A percentile compares a stretch with the other conserved stretches of the same genome.
Evolutionary conservation across 2,797 vertebrate species (phyloP).

Genomic region (Arctocebus calabarensis): DNA sequence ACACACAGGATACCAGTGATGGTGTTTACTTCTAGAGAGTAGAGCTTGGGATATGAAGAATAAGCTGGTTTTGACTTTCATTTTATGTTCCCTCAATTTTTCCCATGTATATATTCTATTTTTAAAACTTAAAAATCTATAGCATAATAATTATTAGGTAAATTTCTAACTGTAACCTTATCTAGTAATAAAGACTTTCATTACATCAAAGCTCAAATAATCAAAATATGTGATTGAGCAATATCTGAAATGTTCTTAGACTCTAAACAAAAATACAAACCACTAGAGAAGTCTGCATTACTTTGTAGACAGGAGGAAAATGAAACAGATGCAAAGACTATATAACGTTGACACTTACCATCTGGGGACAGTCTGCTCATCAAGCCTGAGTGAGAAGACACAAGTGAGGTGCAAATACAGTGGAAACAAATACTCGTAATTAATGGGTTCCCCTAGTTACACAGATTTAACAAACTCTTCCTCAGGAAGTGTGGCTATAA

Average conservation of each 20-base stretch:
- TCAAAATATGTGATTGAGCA: not conserved
- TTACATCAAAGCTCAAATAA: not conserved
- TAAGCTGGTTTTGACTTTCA: not conserved
- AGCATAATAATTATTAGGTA: too few species aligned
- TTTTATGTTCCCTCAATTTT: not conserved
- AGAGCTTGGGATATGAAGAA: not conserved
- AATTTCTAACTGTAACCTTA: not conserved
- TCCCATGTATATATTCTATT: not conserved
- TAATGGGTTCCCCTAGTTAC: not conserved
- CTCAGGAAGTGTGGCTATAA: not conserved
- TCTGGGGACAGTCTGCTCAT: conserved; percentile 53
- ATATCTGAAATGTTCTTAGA: not conserved
- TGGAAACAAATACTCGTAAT: not conserved
- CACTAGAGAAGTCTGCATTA: not conserved
- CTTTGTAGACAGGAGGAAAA: not conserved
- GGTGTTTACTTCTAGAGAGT: not conserved
- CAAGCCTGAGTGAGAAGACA: conserved; percentile 47
- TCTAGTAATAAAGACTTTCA: not conserved
- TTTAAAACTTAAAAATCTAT: not conserved
- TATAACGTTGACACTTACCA: not conserved
- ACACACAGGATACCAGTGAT: not conserved
- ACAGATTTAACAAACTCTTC: not conserved
- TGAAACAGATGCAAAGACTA: not conserved
- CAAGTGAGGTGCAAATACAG: rapidly evolving
- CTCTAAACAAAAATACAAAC: not conserved